Evolutionary conservation across 2,888 invertebrate species (phyloP).

Genomic region (Orthonychiurus folsomi): DNA sequence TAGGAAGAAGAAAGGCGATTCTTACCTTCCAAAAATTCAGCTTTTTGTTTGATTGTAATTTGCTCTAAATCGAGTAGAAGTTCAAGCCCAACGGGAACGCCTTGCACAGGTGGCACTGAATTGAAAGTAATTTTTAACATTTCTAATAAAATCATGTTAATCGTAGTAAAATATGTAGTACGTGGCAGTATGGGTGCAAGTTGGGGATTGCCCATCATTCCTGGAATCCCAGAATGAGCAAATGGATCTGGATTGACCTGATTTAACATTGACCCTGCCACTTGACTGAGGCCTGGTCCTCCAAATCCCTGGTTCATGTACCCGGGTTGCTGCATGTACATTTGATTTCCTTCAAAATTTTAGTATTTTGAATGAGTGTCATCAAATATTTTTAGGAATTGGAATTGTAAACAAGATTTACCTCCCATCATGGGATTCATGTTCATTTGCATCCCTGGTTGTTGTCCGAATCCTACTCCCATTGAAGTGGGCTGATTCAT

Average conservation of each 20-base stretch:
- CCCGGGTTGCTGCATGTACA: not conserved
- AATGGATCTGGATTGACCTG: not conserved
- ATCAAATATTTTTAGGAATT: no score
- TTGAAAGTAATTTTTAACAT: not conserved
- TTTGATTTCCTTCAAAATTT: not conserved
- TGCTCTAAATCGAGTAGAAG: conserved; percentile 6
- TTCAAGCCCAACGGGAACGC: conserved; percentile 15
- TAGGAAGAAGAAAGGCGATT: not conserved
- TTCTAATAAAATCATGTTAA: no score
- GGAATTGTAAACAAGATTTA: not conserved
- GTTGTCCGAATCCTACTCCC: not conserved
- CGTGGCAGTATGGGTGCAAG: not conserved
- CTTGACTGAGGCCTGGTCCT: not conserved
- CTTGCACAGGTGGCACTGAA: conserved; percentile 6
- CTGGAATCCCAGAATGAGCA: not conserved
- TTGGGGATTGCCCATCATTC: not conserved
- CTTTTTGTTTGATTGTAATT: conserved; percentile 16
- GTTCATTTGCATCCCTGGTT: no score
- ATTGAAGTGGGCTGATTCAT: conserved; percentile 1
- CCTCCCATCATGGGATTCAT: not conserved
- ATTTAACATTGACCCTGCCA: not conserved
- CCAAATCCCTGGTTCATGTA: not conserved
- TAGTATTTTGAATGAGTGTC: no score
- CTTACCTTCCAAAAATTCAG: conserved; percentile 13
- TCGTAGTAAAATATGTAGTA: no score